A percentile compares a stretch with the other conserved stretches of the same genome.
Evolutionary conservation across 1,140 invertebrate species (phyloP).

Genomic region (Bilobella aurantiaca): DNA sequence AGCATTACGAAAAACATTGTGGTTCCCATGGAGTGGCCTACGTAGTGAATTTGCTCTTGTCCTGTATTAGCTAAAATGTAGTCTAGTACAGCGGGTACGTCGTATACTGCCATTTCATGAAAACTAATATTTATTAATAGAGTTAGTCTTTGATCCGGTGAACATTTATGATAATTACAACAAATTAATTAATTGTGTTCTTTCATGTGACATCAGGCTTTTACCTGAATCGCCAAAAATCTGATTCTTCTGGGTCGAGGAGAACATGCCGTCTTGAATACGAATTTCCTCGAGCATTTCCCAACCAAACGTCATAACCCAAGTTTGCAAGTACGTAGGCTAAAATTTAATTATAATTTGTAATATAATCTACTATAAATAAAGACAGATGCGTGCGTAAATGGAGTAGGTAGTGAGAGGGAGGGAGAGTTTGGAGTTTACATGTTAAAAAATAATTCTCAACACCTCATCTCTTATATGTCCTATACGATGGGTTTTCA

Average conservation of each 20-base stretch:
- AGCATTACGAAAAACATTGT: constrained; percentile 45
- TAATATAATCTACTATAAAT: constrained; percentile 45
- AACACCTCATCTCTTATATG: too few relatives aligned
- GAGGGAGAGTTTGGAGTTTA: too few relatives aligned
- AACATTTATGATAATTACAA: too few relatives aligned
- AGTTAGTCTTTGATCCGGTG: too few relatives aligned
- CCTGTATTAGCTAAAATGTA: constrained; percentile 52
- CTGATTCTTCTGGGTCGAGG: not conserved
- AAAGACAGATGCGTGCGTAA: too few relatives aligned
- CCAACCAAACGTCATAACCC: constrained; percentile 44
- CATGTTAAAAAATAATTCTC: too few relatives aligned
- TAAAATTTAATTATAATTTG: not conserved
- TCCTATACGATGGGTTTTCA: too few relatives aligned
- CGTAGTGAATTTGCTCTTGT: constrained; percentile 51
- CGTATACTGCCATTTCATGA: constrained; percentile 41
- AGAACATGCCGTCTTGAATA: constrained; percentile 36
- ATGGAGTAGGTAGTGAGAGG: too few relatives aligned
- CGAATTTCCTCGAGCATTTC: constrained; percentile 42
- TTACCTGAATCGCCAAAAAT: too few relatives aligned
- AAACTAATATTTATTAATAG: too few relatives aligned
- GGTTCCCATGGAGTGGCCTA: constrained; percentile 58
- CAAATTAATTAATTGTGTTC: too few relatives aligned
- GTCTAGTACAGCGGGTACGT: constrained; percentile 39
- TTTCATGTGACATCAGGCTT: too few relatives aligned
- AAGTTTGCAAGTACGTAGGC: constrained; percentile 38